Evolutionary conservation across 2,113 vertebrate species (phyloP).

Genomic region (Antennarius striatus): DNA sequence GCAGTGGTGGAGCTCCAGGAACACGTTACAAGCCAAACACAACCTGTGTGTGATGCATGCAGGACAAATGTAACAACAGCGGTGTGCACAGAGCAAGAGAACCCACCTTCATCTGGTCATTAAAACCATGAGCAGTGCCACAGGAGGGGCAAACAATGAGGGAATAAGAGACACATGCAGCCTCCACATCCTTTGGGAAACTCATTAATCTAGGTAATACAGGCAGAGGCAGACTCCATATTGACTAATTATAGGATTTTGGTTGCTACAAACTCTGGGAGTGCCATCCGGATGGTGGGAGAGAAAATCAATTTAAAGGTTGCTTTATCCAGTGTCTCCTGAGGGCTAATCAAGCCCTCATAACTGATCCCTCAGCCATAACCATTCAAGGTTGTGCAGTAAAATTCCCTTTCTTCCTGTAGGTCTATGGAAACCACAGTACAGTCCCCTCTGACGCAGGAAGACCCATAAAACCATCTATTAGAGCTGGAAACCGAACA

Average conservation of each 20-base stretch:
- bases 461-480: conserved; percentile 19
- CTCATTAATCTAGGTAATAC: conserved; percentile 62
- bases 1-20: conserved; percentile 17
- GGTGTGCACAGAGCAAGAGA: background rate
- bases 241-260: conserved; percentile 65
- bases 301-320: conserved; percentile 60
- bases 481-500: conserved; percentile 17
- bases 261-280: conserved; percentile 58
- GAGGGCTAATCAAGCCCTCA: conserved; percentile 65
- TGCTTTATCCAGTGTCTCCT: conserved; percentile 54
- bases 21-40: conserved; percentile 26
- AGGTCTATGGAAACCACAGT: conserved; percentile 29
- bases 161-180: conserved; percentile 51
- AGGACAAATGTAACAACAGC: background rate
- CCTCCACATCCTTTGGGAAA: conserved; percentile 56
- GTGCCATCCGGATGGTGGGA: conserved; percentile 36
- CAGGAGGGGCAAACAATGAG: conserved; percentile 15
- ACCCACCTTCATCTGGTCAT: conserved; percentile 50
- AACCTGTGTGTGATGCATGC: background rate
- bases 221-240: conserved; percentile 26
- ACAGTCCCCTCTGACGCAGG: conserved; percentile 34
- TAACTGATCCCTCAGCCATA: conserved; percentile 38
- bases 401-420: conserved; percentile 25
- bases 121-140: conserved; percentile 47
- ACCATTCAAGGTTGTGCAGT: conserved; percentile 59